Percentiles rank a stretch among this genome's conserved stretches.
Evolutionary conservation across 1,140 invertebrate species (phyloP).

Genomic region (Pseudomyrmex pallidus): DNA sequence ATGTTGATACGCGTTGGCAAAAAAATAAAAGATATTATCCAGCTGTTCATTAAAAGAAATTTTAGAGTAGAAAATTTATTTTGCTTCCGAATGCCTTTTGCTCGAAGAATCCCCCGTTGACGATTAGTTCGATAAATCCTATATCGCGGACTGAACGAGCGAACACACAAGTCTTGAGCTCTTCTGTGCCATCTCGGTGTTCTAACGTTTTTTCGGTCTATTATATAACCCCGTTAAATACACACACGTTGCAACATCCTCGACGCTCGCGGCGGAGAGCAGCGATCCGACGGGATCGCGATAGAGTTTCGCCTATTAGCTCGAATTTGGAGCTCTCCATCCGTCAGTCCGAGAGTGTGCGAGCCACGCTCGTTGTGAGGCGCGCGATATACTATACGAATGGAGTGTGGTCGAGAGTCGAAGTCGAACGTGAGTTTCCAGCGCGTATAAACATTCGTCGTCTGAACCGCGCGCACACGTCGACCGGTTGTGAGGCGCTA

Average conservation of each 20-base stretch:
- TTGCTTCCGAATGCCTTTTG: not conserved
- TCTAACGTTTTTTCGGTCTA: conserved; percentile 20
- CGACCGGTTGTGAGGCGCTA: conserved; percentile 57
- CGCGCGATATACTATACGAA: conserved; percentile 22
- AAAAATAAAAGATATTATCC: not conserved
- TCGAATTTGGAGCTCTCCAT: conserved; percentile 74
- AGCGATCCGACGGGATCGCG: conserved; percentile 45
- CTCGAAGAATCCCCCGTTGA: not conserved
- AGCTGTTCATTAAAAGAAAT: not conserved
- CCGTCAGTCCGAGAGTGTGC: conserved; percentile 60
- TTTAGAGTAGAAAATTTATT: conserved; percentile 38
- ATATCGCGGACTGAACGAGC: not conserved
- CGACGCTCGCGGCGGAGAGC: conserved; percentile 13
- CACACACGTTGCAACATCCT: conserved; percentile 44
- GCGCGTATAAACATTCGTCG: conserved; percentile 76
- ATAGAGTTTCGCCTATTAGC: conserved; percentile 72
- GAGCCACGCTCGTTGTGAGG: conserved; percentile 33
- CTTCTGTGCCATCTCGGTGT: conserved; percentile 17
- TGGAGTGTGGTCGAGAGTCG: conserved; percentile 62
- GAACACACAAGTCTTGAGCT: not conserved
- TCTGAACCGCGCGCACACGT: conserved; percentile 47
- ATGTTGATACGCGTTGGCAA: not conserved
- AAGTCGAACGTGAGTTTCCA: conserved; percentile 64
- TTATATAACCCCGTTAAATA: conserved; percentile 43
- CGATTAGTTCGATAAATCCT: conserved; percentile 4